Evolutionary conservation across 2,113 vertebrate genomes (phyloP).

Genomic region (Malurus elegans): DNA sequence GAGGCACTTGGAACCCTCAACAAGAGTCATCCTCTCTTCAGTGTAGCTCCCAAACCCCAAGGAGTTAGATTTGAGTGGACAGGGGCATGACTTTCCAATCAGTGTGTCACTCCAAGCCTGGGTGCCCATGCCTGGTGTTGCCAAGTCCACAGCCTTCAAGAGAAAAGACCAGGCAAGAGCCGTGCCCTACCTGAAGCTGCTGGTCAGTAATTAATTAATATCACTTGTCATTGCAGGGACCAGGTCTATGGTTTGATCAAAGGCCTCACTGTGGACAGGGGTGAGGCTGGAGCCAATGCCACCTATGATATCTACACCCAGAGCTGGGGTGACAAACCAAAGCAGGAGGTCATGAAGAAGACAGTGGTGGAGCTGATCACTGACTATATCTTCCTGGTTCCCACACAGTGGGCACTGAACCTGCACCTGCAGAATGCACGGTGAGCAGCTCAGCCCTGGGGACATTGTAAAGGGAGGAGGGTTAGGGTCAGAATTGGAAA

Average conservation of each 20-base stretch:
- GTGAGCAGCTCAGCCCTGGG: slow-evolving; percentile 67
- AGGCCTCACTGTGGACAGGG: slow-evolving; percentile 74
- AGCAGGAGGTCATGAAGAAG: slow-evolving; percentile 78
- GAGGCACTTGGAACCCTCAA: not conserved
- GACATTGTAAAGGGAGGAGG: too few relatives aligned
- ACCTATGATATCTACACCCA: slow-evolving; percentile 76
- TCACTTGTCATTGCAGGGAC: slow-evolving; percentile 61
- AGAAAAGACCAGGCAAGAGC: not conserved
- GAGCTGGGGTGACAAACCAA: slow-evolving; percentile 70
- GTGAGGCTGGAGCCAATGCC: slow-evolving; percentile 33
- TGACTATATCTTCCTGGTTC: slow-evolving; percentile 87
- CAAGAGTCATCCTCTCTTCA: too few relatives aligned
- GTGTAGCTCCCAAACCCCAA: not conserved
- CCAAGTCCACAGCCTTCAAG: not conserved
- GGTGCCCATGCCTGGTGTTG: not conserved
- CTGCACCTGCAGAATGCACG: slow-evolving; percentile 79
- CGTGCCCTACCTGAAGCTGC: not conserved
- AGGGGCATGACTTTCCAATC: not conserved
- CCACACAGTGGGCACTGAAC: slow-evolving; percentile 79
- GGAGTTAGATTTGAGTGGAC: not conserved
- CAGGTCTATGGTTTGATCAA: slow-evolving; percentile 70
- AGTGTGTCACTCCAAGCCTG: not conserved
- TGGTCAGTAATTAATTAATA: not conserved
- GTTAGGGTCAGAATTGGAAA: too few relatives aligned
- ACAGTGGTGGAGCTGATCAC: slow-evolving; percentile 82